phyloP scores from a whole-genome alignment of 2,113 vertebrate species.

The Peromyscus polionotus region DNA sequence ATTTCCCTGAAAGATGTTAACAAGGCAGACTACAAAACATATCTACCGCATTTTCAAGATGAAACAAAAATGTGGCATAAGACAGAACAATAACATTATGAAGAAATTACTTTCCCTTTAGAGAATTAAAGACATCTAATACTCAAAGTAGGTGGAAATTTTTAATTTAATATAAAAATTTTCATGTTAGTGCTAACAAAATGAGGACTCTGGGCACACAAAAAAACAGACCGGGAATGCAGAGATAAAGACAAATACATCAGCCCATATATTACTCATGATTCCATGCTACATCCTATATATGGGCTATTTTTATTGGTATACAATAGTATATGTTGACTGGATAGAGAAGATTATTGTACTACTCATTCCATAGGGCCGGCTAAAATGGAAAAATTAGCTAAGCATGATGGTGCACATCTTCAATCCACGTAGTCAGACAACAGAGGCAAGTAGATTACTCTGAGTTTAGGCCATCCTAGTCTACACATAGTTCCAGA shows the following conservation, averaged over 20 bases:
- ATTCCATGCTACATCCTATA: not conserved
- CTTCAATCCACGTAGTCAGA: not conserved
- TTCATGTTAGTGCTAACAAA: constrained; percentile 49
- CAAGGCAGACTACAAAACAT: constrained; percentile 50
- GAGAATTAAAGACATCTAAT: constrained; percentile 8
- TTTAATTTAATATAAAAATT: not conserved
- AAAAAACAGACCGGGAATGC: constrained; percentile 13
- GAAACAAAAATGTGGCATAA: constrained; percentile 32
- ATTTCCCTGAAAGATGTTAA: constrained; percentile 50
- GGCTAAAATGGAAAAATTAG: constrained; percentile 3
- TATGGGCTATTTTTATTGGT: not conserved
- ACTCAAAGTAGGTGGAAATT: not conserved
- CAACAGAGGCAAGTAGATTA: not conserved
- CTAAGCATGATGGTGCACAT: not conserved
- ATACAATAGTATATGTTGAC: not conserved
- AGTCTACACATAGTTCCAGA: not conserved
- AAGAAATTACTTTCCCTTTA: constrained; percentile 26
- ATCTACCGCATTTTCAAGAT: constrained; percentile 27
- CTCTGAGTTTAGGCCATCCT: not conserved
- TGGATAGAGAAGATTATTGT: not conserved
- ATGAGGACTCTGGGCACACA: not conserved
- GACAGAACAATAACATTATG: not conserved
- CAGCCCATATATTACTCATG: not conserved
- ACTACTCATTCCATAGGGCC: constrained; percentile 22
- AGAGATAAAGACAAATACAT: not conserved